These are phyloP conservation scores for Thomomys bottae DNA, from an alignment of 2,113 vertebrate genomes.

Conservation along the genomic window DNA sequence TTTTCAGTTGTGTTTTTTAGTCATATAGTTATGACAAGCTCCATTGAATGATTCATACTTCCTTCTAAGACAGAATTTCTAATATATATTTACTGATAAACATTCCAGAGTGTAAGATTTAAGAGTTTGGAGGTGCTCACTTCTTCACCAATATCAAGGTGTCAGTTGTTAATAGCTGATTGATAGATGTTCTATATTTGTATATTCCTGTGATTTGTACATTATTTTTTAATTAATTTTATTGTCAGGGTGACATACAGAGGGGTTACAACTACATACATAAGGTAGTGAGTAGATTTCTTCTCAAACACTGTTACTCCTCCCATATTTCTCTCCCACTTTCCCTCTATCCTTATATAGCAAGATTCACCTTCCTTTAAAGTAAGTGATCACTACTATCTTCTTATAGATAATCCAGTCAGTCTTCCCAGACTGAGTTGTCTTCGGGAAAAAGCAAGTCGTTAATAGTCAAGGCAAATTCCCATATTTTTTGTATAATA, in stretches of 20 bases:
- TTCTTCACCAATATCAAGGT: not conserved
- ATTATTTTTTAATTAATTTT: no score
- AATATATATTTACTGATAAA: conserved; percentile 4
- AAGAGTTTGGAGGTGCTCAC: not conserved
- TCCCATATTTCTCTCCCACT: no score
- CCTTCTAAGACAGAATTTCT: not conserved
- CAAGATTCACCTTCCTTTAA: not conserved
- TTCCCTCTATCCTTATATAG: not conserved
- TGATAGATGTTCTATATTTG: no score
- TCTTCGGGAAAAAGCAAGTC: conserved; percentile 8
- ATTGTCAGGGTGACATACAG: no score
- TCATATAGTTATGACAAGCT: not conserved
- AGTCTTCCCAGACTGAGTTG: not conserved
- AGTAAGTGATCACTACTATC: not conserved
- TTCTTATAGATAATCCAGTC: not conserved
- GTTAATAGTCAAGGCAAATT: not conserved
- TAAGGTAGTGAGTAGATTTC: no score
- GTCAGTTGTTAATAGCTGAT: no score
- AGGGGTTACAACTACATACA: no score
- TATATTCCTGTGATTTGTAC: no score
- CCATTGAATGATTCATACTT: conserved; percentile 45
- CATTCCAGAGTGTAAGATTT: not conserved
- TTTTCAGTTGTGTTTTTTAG: not conserved
- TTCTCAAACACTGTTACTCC: no score
- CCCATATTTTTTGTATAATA: not conserved